Base-by-base conservation (phyloP, 2,113 vertebrate genomes). In the Caloenas nicobarica region DNA sequence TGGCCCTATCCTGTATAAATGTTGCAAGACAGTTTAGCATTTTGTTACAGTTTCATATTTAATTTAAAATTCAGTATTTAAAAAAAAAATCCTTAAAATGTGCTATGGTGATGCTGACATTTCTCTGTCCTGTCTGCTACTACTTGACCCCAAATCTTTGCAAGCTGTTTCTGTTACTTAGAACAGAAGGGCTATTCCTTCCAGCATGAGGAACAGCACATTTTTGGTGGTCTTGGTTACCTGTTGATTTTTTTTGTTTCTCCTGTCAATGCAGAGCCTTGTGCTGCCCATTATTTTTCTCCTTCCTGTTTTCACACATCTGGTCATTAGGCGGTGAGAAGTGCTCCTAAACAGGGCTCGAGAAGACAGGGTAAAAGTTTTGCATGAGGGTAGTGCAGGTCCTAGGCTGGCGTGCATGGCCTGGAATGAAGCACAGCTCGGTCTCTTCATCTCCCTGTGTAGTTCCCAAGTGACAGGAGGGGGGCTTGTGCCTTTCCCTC, bases 381-480 rank as follows among this genome's bases (percentile, higher is more conserved):
- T 81, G 42, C 24, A 7, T 13, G 48, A n/a, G 48, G 29, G 7
- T 34, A 38, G 10, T 21, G 29, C 56, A 78, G 46, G 60, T 77
- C 34, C 48, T 46, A 34, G 72, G 38, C 62, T 81, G 83, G 44
- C 1, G 1, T 44, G 12, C 0, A 2, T 16, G 0, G 46, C 46
- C n/a, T 88, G 69, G 40, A 83, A 34, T 0, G 1, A 64, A 42
- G 51, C 16, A 23, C 28, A 18, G 25, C 33, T 77, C 17, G 62
- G 38, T 54, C 34, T 73, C 50, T 69, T 60, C 50, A 40, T 88
- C 38, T 91, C 6, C 42, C 54, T 11, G 28, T 80, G 44, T 48
- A 51, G 38, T 60, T 88, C 64, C 81, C 61, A 34, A 18, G 57
- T 81, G 69, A 74, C 33, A 28, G 73, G 42, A 86, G 23, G 14